These are phyloP conservation scores for Machimus rusticus DNA, from an alignment of 2,888 invertebrate genomes.

Conservation along the genomic window DNA sequence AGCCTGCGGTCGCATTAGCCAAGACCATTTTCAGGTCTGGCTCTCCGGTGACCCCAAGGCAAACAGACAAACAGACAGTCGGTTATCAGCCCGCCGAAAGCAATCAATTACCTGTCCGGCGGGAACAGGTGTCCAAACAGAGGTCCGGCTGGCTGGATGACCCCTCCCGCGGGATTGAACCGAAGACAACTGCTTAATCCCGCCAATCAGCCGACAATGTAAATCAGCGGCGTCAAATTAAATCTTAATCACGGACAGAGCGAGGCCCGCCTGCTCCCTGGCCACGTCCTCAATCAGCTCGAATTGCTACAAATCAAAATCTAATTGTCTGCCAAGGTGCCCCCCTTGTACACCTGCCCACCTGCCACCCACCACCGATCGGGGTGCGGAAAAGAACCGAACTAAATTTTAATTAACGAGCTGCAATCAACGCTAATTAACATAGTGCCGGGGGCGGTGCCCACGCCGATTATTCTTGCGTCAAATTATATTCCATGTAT, in stretches of 20 bases:
- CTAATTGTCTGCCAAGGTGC: slow-evolving; percentile 41
- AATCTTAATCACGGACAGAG: slow-evolving; percentile 19
- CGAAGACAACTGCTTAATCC: background rate
- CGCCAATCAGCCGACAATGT: background rate
- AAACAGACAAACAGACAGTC: background rate
- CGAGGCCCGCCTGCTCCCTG: background rate
- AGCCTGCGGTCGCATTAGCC: background rate
- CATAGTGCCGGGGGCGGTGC: slow-evolving; percentile 25
- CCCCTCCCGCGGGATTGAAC: background rate
- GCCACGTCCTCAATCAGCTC: slow-evolving; percentile 42
- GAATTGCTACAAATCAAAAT: slow-evolving; percentile 44
- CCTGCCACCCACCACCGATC: background rate
- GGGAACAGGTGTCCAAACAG: background rate
- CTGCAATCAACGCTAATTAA: slow-evolving; percentile 45
- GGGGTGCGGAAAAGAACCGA: slow-evolving; percentile 28
- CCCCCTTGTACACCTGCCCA: background rate
- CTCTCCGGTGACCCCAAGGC: background rate
- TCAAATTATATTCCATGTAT: slow-evolving; percentile 35
- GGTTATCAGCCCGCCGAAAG: background rate
- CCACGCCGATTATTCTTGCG: slow-evolving; percentile 9
- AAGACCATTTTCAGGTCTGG: background rate
- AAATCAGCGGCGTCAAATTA: slow-evolving; percentile 31
- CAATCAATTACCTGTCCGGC: background rate
- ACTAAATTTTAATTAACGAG: slow-evolving; percentile 46
- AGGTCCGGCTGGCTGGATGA: background rate